Conservation (phyloP, 2,888 invertebrate species). For the Nemurella pictetii region DNA sequence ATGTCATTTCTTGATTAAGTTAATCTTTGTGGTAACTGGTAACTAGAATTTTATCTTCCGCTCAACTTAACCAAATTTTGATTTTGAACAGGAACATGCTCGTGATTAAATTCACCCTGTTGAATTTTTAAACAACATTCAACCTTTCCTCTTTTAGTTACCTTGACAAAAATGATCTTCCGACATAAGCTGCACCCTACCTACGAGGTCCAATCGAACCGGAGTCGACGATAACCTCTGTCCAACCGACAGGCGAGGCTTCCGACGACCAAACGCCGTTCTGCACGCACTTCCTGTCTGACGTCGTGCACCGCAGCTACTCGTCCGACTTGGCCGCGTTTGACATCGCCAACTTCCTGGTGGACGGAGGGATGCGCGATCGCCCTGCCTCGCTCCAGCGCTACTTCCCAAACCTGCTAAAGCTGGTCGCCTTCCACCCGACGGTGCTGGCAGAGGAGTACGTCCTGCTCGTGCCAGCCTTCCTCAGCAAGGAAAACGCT, state of each 20-base stretch:
- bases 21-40: too few species aligned
- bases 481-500: constrained; percentile 31
- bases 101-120: too few species aligned
- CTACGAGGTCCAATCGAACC: too few species aligned
- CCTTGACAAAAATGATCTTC: too few species aligned
- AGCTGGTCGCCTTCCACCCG: constrained; percentile 41
- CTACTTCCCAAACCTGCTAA: constrained; percentile 41
- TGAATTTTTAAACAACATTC: too few species aligned
- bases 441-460: constrained; percentile 39
- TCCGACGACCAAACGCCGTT: constrained; percentile 36
- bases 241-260: constrained; percentile 35
- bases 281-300: constrained; percentile 38
- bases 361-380: constrained; percentile 28
- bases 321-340: constrained; percentile 41
- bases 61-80: too few species aligned
- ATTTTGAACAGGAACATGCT: too few species aligned
- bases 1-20: too few species aligned
- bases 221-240: too few species aligned
- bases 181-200: too few species aligned
- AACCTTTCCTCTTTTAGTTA: too few species aligned
- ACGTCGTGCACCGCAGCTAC: constrained; percentile 40
- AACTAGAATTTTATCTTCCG: too few species aligned
- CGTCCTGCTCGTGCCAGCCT: constrained; percentile 35
- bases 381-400: constrained; percentile 31
- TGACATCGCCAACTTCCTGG: constrained; percentile 37